Evolutionary conservation across 2,888 invertebrate genomes (phyloP).

Genomic region (Dioctria rufipes): DNA sequence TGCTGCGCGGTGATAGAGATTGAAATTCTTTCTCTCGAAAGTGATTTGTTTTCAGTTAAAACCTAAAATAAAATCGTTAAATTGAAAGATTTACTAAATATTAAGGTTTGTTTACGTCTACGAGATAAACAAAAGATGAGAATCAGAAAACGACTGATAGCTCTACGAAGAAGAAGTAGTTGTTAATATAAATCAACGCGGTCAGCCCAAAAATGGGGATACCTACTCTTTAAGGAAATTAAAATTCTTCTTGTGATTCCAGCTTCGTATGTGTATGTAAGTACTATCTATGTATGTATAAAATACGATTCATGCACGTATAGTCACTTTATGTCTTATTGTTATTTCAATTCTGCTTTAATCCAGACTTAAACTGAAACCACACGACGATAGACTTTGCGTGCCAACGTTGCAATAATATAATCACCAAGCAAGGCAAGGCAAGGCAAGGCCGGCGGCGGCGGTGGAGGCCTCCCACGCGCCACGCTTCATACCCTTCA

Average conservation of each 20-base stretch:
- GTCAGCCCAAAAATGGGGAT: too few species aligned
- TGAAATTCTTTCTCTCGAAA: not conserved
- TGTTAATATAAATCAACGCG: too few species aligned
- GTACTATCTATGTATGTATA: too few species aligned
- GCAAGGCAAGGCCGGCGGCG: constrained; percentile 38
- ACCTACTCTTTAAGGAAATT: not conserved
- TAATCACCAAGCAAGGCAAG: not conserved
- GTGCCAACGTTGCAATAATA: not conserved
- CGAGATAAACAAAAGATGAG: not conserved
- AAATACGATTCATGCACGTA: too few species aligned
- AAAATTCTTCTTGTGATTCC: not conserved
- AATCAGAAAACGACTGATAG: too few species aligned
- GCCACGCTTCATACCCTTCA: constrained; percentile 35
- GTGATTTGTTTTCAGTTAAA: constrained; percentile 34
- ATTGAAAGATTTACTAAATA: constrained; percentile 2
- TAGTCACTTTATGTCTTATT: not conserved
- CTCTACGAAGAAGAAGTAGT: too few species aligned
- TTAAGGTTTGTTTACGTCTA: not conserved
- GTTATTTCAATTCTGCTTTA: constrained; percentile 10
- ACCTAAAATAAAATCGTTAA: constrained; percentile 12
- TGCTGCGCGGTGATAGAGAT: constrained; percentile 4
- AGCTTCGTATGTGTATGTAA: too few species aligned
- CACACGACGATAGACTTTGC: constrained; percentile 19
- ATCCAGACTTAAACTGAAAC: not conserved
- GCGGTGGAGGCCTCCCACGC: constrained; percentile 53